A percentile compares a stretch with the other conserved stretches of the same genome.
Conservation (phyloP, 1,140 invertebrate species). For the Euura lappo region DNA sequence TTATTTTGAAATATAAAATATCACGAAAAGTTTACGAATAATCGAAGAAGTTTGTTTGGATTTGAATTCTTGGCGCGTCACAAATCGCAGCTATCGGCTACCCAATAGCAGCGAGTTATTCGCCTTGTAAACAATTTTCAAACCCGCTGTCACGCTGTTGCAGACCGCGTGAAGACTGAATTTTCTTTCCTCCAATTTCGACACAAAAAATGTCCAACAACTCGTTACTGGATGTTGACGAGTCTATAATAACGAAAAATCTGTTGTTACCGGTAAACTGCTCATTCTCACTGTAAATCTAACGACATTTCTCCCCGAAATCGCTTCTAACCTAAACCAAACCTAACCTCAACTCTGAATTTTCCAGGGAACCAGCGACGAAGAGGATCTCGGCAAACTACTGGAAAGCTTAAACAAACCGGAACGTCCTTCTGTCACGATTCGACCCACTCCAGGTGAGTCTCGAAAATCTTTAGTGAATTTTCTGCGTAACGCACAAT, state of each 20-base stretch:
- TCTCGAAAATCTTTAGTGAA: not conserved
- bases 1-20: too few relatives aligned
- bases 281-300: not conserved
- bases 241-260: conserved; percentile 36
- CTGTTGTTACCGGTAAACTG: conserved; percentile 39
- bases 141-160: too few relatives aligned
- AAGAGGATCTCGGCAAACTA: conserved; percentile 27
- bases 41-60: too few relatives aligned
- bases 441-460: conserved; percentile 44
- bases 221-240: conserved; percentile 41
- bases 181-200: too few relatives aligned
- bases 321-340: not conserved
- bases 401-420: conserved; percentile 29
- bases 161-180: too few relatives aligned
- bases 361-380: conserved; percentile 25
- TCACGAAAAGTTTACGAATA: too few relatives aligned
- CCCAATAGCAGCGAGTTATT: too few relatives aligned
- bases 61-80: too few relatives aligned
- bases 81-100: too few relatives aligned
- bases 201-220: conserved; percentile 17
- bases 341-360: conserved; percentile 13
- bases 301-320: not conserved
- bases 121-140: too few relatives aligned
- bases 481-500: not conserved
- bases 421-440: conserved; percentile 30